These are phyloP conservation scores for Lasiurus borealis DNA, from an alignment of 2,113 vertebrate genomes.

Conservation along the genomic window DNA sequence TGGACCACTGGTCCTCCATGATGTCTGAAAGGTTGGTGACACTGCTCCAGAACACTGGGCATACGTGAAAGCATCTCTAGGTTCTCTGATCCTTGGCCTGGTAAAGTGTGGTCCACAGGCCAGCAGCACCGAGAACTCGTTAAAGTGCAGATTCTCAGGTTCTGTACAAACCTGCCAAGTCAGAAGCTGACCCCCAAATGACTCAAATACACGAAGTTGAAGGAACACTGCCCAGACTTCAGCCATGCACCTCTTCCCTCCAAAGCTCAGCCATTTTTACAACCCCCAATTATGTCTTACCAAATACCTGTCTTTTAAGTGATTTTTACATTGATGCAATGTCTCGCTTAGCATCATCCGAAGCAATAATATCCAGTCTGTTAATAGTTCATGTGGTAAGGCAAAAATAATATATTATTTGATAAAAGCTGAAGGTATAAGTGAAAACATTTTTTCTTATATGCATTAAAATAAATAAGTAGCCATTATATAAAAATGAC, in stretches of 20 bases:
- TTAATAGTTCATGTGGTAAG: neutral
- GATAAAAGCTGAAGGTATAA: neutral
- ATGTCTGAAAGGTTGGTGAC: too few relatives aligned
- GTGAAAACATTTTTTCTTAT: neutral
- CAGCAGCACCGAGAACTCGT: neutral
- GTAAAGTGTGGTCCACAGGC: neutral
- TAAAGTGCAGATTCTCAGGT: neutral
- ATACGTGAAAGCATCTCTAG: neutral
- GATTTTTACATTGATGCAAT: neutral
- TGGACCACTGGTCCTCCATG: too few relatives aligned
- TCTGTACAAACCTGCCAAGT: neutral
- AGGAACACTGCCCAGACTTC: neutral
- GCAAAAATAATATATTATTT: neutral
- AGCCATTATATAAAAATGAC: neutral
- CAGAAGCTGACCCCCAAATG: neutral
- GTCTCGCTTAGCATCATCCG: conserved; percentile 10
- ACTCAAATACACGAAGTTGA: neutral
- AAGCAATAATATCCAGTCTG: neutral
- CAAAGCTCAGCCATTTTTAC: neutral
- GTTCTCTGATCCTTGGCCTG: neutral
- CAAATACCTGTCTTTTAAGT: neutral
- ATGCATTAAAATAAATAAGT: conserved; percentile 14
- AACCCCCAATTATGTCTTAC: neutral
- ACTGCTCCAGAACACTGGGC: neutral
- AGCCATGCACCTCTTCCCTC: neutral